Conservation (phyloP, 2,797 vertebrate genomes). For the Trachurus trachurus region DNA sequence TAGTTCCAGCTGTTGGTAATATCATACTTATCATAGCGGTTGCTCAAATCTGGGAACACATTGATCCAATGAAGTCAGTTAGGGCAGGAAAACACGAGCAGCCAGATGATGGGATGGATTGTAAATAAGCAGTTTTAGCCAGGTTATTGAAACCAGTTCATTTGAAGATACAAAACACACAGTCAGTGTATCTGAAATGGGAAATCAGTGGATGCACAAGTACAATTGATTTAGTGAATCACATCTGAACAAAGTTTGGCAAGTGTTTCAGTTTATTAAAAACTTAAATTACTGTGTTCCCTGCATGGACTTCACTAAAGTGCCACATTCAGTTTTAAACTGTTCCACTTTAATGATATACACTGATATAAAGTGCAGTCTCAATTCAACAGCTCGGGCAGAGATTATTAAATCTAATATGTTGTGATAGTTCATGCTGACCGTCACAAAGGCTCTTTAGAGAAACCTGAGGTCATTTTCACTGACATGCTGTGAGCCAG, state of each 20-base stretch:
- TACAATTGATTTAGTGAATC: background rate
- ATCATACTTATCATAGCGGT: background rate
- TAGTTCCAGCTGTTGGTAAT: conserved; percentile 6
- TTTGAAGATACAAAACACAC: background rate
- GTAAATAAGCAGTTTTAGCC: conserved; percentile 1
- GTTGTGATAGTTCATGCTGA: conserved; percentile 58
- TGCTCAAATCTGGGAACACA: background rate
- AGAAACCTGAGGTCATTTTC: conserved; percentile 61
- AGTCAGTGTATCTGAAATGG: no score
- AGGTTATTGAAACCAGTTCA: conserved; percentile 1
- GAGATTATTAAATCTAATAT: conserved; percentile 42
- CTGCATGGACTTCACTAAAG: no score
- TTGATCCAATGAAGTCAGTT: background rate
- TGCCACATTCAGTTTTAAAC: background rate
- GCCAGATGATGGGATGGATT: background rate
- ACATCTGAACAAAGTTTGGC: background rate
- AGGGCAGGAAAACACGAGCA: conserved; percentile 13
- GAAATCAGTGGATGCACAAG: no score
- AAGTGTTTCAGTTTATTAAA: background rate
- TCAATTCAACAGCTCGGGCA: conserved; percentile 12
- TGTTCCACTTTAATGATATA: background rate
- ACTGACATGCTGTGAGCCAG: conserved; percentile 67
- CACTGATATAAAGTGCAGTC: background rate
- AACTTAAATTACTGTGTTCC: background rate
- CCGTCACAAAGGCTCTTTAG: conserved; percentile 46